Evolutionary conservation across 2,797 vertebrate species (phyloP), one percentile per base, ranked within the genome.

Genomic region (Melanotaenia boesemani): DNA sequence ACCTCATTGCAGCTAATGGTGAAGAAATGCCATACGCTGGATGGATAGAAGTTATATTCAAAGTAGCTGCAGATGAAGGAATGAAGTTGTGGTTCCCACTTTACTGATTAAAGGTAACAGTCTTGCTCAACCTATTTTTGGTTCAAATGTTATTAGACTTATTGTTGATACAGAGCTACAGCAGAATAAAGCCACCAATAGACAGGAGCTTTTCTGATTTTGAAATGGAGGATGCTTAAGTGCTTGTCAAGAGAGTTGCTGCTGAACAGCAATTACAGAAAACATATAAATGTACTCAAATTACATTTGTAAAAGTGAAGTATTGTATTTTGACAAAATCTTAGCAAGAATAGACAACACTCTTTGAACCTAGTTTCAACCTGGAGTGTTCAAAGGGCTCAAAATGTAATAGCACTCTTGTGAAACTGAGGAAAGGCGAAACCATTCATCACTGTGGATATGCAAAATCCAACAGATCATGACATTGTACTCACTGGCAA

Each of bases 391-490:
- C 60, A 7, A 39, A 63, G 11, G 61, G 61, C 2, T 3, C 63
- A 30, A 9, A 63, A 24, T 46, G n/a, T n/a, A n/a, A n/a, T n/a
- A n/a, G n/a, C n/a, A 63, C 37, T 6, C 39, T 62, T 39, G 41
- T 20, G 15, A 63, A 28, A 20, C 39, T 63, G 15, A 46, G 3
- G 0, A 41, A 44, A 63, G 22, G 24, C 2, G 20, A 62, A 44
- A 62, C 32, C 60, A 62, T 62, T 62, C 39, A 62, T 44, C 9
- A 28, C 5, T 62, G 60, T 62, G 12, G 37, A 62, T 41, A 60
- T 62, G 0, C 60, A 62, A 41, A 62, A 44, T 22, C 60, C 24
- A 28, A 62, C 37, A 18, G 60, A 62, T 12, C 37, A 62, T 62
- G 37, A 62, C 22, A 41, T 62, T 8, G 37, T 44, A 9, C 60